Conservation (phyloP, 2,113 vertebrate species). For the Paramormyrops kingsleyae region DNA sequence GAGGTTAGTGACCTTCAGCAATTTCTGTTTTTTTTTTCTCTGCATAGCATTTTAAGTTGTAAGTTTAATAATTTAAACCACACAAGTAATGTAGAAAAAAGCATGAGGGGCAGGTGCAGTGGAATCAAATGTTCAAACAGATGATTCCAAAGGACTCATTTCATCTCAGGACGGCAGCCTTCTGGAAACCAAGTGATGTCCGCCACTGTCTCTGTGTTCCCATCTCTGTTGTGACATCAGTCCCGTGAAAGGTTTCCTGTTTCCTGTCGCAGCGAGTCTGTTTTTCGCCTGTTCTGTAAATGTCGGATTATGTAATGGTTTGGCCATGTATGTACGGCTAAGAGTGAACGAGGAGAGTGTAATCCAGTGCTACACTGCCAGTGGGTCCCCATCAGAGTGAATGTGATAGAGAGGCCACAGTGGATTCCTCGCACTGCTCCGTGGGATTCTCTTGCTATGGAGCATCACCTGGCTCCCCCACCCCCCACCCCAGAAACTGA, state of each 20-base stretch:
- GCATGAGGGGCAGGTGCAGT: not conserved
- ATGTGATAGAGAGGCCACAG: not conserved
- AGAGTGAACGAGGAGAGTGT: too few relatives aligned
- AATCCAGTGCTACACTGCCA: not conserved
- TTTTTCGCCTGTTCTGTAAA: not conserved
- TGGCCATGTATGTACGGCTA: not conserved
- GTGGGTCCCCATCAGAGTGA: not conserved
- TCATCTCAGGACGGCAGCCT: not conserved
- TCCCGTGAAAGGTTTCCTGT: not conserved
- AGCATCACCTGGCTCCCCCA: not conserved
- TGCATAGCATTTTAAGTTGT: not conserved
- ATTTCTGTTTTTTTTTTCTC: not conserved
- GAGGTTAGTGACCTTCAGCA: not conserved
- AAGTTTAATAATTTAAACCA: not conserved
- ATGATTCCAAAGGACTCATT: not conserved
- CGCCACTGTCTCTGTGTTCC: not conserved
- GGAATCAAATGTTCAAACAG: not conserved
- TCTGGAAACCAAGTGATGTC: not conserved
- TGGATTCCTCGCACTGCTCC: not conserved
- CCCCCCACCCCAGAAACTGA: not conserved
- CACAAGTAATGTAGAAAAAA: not conserved
- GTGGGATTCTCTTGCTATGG: not conserved
- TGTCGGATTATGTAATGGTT: not conserved
- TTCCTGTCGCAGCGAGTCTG: not conserved
- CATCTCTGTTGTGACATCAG: conserved; percentile 17